Base-by-base conservation (phyloP, 2,797 vertebrate species). In the Paramormyrops hopkinsi region DNA sequence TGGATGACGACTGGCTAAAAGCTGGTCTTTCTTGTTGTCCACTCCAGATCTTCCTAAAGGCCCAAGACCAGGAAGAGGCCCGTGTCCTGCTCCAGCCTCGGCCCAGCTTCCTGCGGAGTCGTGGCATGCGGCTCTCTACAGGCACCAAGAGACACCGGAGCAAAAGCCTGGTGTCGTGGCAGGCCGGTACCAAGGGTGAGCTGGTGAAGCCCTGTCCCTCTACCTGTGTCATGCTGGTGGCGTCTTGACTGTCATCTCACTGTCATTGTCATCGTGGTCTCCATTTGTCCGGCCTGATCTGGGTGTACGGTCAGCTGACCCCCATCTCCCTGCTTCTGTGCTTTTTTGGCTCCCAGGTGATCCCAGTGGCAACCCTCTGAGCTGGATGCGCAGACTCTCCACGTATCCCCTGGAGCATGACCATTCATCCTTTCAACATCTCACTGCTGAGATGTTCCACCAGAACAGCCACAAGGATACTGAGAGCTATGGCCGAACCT, bases 371-470 rank as follows among this genome's bases (percentile, higher is more conserved):
- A 22, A 3, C 48, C 82, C 44, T 29, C 8, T 25, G 17, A 85
- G 0, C 46, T 85, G 44, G 22, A 50, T 25, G 4, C 22, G 44
- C 11, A 48, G 44, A 85, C 46, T 85, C 48, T 99, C 98, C 76
- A 99, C 98, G 7, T 98, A 99, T 93, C 99, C 98, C 37, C 99
- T 98, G 0, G 98, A 99, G 91, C 97, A 97, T 92, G 99, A 98
- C 37, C 97, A 96, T 88, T 95, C 96, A 22, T 95, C 95, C 51
- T 56, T 7, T 41, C 37, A 12, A 14, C 82, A 51, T 1, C 8
- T 4, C 19, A 46, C 7, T 2, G 46, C 44, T 44, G 82, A 88
- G n/a, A 85, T 51, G 76, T 82, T 41, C 76, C 4, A 41, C 33
- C 73, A 3, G 37, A n/a, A 41, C 17, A 46, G 17, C 76, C 19